Evolutionary conservation across 1,140 invertebrate genomes (phyloP).

Genomic region (Nylanderia fulva): DNA sequence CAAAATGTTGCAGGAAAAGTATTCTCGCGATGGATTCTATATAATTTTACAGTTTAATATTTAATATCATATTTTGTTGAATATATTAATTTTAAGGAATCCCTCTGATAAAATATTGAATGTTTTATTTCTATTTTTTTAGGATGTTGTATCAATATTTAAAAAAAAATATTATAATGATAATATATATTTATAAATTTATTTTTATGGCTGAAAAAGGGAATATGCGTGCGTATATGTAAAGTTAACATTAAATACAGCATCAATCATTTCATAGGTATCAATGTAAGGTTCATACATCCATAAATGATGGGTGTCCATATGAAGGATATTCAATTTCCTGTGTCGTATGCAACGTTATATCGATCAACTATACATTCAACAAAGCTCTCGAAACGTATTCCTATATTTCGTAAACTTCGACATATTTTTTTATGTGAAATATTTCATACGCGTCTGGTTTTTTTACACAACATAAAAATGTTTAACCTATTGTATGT

Average conservation of each 20-base stretch:
- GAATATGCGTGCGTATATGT: not conserved
- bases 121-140: not conserved
- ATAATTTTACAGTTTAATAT: not conserved
- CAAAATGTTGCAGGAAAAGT: not conserved
- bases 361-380: slow-evolving; percentile 56
- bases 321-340: slow-evolving; percentile 71
- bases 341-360: slow-evolving; percentile 66
- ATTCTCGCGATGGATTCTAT: not conserved
- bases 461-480: slow-evolving; percentile 31
- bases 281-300: slow-evolving; percentile 67
- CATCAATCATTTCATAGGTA: slow-evolving; percentile 65
- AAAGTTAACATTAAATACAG: slow-evolving; percentile 48
- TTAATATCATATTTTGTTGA: not conserved
- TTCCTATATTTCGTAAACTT: slow-evolving; percentile 54
- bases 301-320: slow-evolving; percentile 69
- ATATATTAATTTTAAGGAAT: not conserved
- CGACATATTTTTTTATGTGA: slow-evolving; percentile 37
- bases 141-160: not conserved
- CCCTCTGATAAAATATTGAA: not conserved
- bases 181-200: slow-evolving; percentile 35
- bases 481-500: slow-evolving; percentile 11
- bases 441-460: not conserved
- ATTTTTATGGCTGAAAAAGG: not conserved
- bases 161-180: not conserved
- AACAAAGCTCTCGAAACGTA: slow-evolving; percentile 50